Evolutionary conservation across 2,888 invertebrate species (phyloP).

Genomic region (Cheilosia vulpina): DNA sequence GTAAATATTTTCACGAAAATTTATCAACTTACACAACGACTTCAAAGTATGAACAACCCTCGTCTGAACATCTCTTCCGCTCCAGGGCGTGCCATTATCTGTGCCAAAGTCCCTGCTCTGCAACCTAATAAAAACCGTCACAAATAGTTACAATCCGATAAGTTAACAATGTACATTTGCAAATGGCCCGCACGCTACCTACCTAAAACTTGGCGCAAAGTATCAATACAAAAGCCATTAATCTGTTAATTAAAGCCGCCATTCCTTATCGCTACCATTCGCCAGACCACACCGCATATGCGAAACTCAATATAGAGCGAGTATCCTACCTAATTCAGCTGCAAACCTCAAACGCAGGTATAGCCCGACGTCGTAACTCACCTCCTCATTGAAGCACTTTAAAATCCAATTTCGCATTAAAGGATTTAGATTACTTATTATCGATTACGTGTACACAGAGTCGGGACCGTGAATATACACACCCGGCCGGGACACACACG

Average conservation of each 20-base stretch:
- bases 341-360: neutral
- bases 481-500: neutral
- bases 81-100: too few species aligned
- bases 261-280: constrained; percentile 23
- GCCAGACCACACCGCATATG: neutral
- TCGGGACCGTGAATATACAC: neutral
- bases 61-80: too few species aligned
- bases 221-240: constrained; percentile 6
- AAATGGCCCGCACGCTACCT: neutral
- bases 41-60: too few species aligned
- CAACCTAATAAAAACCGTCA: neutral
- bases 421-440: constrained; percentile 46
- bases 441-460: constrained; percentile 27
- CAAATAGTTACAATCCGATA: neutral
- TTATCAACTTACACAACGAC: too few species aligned
- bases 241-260: constrained; percentile 28
- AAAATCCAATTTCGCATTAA: constrained; percentile 56
- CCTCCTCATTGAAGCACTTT: constrained; percentile 23
- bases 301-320: constrained; percentile 1
- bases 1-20: too few species aligned
- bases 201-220: neutral
- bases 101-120: neutral
- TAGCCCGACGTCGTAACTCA: constrained; percentile 20
- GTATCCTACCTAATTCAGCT: constrained; percentile 4
- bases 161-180: neutral